A percentile compares a stretch with the other conserved stretches of the same genome.
These are phyloP conservation scores for Campylomormyrus numenius DNA, from an alignment of 2,113 vertebrate species.

Conservation along the genomic window DNA sequence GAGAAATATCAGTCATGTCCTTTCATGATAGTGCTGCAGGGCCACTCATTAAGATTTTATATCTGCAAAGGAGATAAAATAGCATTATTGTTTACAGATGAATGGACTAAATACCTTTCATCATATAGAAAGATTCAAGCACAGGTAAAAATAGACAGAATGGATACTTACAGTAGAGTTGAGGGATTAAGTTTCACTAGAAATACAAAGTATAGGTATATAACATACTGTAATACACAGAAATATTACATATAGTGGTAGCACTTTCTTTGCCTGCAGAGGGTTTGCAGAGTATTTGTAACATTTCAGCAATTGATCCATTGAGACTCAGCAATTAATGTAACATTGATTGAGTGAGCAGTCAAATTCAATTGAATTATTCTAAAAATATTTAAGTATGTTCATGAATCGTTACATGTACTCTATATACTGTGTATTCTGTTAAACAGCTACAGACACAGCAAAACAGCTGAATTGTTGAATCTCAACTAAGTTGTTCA, in stretches of 20 bases:
- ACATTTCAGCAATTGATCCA: neutral
- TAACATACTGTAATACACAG: neutral
- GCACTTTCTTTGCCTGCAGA: neutral
- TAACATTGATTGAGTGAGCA: neutral
- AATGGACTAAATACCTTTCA: neutral
- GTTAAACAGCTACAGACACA: neutral
- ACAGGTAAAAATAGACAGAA: neutral
- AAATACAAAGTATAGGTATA: neutral
- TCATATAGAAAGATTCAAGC: neutral
- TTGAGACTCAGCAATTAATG: neutral
- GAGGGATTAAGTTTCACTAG: neutral
- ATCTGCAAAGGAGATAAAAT: neutral
- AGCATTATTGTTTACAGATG: neutral
- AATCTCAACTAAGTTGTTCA: neutral
- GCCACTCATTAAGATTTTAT: slow-evolving; percentile 23
- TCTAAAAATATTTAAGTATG: neutral
- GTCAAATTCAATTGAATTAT: neutral
- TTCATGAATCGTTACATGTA: neutral
- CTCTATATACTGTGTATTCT: neutral
- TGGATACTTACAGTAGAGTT: neutral
- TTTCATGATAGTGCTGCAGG: slow-evolving; percentile 26
- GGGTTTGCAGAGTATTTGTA: neutral
- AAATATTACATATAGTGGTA: neutral
- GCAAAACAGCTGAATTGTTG: neutral
- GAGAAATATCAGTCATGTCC: slow-evolving; percentile 29